Base-by-base conservation (phyloP, 2,888 invertebrate species). In the Caenorhabditis wallacei region DNA sequence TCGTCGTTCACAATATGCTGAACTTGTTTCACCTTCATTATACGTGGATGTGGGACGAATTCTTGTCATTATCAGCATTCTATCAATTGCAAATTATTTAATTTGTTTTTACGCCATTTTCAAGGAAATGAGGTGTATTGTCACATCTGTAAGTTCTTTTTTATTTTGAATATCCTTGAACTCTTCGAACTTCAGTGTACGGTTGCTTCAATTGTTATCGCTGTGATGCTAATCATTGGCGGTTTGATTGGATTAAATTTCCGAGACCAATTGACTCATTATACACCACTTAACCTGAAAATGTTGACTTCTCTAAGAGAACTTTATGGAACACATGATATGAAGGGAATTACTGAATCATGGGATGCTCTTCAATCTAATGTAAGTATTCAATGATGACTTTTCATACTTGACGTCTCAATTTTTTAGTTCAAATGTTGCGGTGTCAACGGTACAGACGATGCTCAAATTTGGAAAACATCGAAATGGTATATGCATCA, bases 401-500 rank as follows among this genome's bases (percentile, higher is more conserved):
- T n/a, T 53, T 26, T 30, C 3, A 30, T 20, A 5, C 16, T 43
- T 11, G 40, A 69, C 24, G 11, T 51, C 24, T 18, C 24, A 24
- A 2, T 40, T 18, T 80, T 89, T 30, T 79, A 91, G 90, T 91
- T 90, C 80, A 82, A 88, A 75, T 91, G 91, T 70, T 91, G 91
- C 72, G 91, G 91, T 30, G 91, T 91, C 8, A 90, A 92, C 61
- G 91, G 90, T 22, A 90, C 90, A 0, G 88, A 90, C 40, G 88
- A 92, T 70, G 88, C 84, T 20, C 78, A 79, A n/a, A 84, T 91
- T 26, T 91, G 91, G 91, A 74, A 89, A 26, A 90, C 90, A 13
- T 90, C 91, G 20, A 91, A 91, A 61, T 91, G 91, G 91, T 89
- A 90, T 70, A 91, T 91, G 91, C 91, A 90, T 79, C 87, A 89